Conservation (phyloP, 35 echinoderm and acorn worm species). For the Eucidaris tribuloides region DNA sequence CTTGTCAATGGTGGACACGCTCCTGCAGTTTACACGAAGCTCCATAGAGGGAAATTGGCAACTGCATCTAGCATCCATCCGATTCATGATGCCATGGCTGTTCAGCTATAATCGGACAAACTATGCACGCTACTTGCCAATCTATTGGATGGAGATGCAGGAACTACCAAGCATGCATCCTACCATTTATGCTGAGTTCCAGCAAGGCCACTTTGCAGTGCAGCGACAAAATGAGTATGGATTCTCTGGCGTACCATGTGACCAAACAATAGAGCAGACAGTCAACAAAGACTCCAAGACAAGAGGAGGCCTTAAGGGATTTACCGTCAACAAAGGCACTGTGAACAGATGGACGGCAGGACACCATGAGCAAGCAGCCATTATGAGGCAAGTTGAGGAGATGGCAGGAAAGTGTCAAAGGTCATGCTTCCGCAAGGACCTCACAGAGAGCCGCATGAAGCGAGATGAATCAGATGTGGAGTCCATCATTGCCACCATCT, state of each 20-base stretch:
- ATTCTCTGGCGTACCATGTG: constrained; percentile 45
- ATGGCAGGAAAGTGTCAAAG: constrained; percentile 70
- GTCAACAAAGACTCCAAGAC: constrained; percentile 38
- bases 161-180: constrained; percentile 10
- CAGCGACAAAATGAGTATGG: constrained; percentile 37
- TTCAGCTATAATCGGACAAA: constrained; percentile 58
- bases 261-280: constrained; percentile 60
- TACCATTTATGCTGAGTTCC: neutral
- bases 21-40: constrained; percentile 45
- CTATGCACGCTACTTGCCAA: constrained; percentile 45
- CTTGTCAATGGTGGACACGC: constrained; percentile 47
- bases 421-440: neutral
- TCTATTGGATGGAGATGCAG: constrained; percentile 53
- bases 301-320: constrained; percentile 56
- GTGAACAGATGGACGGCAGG: constrained; percentile 25
- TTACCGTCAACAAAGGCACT: constrained; percentile 54
- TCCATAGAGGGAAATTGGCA: constrained; percentile 56
- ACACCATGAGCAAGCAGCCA: constrained; percentile 53
- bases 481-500: constrained; percentile 6
- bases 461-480: constrained; percentile 29
- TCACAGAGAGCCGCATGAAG: constrained; percentile 17
- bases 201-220: constrained; percentile 46
- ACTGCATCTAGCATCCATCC: constrained; percentile 53
- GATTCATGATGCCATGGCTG: constrained; percentile 32
- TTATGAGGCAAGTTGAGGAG: constrained; percentile 65